phyloP scores from a whole-genome alignment of 2,797 vertebrate genomes.

The Silurus aristotelis region DNA sequence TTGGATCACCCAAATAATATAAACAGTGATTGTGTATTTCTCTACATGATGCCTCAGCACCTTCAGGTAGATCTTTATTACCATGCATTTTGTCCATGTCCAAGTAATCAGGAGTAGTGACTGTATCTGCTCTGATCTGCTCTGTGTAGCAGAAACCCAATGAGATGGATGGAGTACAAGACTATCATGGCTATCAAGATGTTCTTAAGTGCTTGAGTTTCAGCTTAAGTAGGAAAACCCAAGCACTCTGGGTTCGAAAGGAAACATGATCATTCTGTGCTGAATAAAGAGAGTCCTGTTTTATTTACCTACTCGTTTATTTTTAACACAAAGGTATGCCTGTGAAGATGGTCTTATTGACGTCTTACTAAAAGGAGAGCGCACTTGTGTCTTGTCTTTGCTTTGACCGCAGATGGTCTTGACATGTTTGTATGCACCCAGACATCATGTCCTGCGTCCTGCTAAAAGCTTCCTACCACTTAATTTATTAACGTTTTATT shows the following conservation, averaged over 20 bases:
- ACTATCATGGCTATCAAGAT: conserved; percentile 45
- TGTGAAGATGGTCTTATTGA: neutral
- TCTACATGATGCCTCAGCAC: neutral
- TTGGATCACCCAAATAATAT: neutral
- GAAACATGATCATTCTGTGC: neutral
- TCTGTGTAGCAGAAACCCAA: conserved; percentile 76
- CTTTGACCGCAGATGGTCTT: conserved; percentile 45
- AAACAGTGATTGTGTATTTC: neutral
- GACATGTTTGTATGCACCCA: conserved; percentile 39
- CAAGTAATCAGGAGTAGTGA: conserved; percentile 57
- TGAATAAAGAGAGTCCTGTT: neutral
- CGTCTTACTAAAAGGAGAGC: conserved; percentile 1
- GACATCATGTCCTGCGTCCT: conserved; percentile 52
- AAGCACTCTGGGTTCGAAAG: neutral
- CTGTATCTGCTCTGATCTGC: conserved; percentile 69
- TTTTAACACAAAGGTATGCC: neutral
- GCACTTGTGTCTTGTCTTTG: neutral
- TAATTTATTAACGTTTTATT: conserved; percentile 74
- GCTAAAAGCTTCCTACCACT: conserved; percentile 69
- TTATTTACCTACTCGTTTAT: neutral
- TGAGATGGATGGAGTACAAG: conserved; percentile 53
- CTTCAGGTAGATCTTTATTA: neutral
- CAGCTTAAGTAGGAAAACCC: neutral
- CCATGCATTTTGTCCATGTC: conserved; percentile 55
- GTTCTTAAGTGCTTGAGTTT: neutral